Base-by-base conservation (phyloP, 2,888 invertebrate species). In the Autographa pulchrina region DNA sequence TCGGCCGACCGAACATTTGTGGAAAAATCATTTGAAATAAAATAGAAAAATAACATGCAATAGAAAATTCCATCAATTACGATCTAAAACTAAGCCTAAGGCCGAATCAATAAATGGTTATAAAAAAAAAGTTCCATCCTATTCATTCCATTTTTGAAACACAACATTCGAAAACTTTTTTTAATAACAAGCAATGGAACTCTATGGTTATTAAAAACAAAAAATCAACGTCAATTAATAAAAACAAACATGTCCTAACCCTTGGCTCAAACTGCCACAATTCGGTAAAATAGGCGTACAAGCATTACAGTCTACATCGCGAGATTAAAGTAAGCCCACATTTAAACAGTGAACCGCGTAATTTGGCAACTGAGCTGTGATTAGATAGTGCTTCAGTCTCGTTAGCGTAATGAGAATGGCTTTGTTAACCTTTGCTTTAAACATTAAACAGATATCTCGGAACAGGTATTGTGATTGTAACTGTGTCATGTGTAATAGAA, bases 281-380 rank as follows among this genome's bases (percentile, higher is more conserved):
- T 78, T 85, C 75, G 77, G 72, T 75, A 73, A 77, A 78, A 83
- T 83, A 81, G 83, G 82, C 80, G 84, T 81, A 77, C 83, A 83
- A 84, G 78, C 86, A 85, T 86, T 86, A 85, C 87, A 80, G 85
- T 89, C 86, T 89, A 91, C 88, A 91, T 91, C 89, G 88, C 83
- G 88, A 91, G 92, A 92, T 93, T 93, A 93, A 93, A 93, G 92
- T 93, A 92, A 93, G 89, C 91, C 92, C 88, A 91, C 93, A 92
- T 93, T 93, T 92, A 92, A 93, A 94, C 92, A 92, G 90, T 88
- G 88, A 89, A 91, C 92, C 92, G 92, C 92, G 92, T 93, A 94
- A 95, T 95, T 95, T 95, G 95, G 94, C 95, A 95, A 93, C 92
- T 92, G 90, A 91, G 86, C 92, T 91, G 92, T 94, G 94, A 95